A percentile compares a stretch with the other conserved stretches of the same genome.
Conservation (phyloP, 1,140 invertebrate genomes). For the Scaptomyza hsui region DNA sequence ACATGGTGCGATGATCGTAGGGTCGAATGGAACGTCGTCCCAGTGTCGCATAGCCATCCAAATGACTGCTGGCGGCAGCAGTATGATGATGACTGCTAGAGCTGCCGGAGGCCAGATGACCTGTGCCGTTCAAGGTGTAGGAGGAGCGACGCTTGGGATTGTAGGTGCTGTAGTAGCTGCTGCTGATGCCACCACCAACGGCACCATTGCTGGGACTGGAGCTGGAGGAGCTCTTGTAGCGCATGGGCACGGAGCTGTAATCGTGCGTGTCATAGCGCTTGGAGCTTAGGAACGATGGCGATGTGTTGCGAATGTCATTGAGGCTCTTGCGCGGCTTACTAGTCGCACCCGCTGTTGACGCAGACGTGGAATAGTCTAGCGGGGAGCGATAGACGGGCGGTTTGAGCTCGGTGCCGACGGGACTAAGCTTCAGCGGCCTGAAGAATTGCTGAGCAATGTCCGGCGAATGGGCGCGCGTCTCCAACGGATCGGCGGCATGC, state of each 20-base stretch:
- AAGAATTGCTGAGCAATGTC: conserved; percentile 81
- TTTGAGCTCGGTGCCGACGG: conserved; percentile 77
- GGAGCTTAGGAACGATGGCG: conserved; percentile 68
- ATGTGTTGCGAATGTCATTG: conserved; percentile 78
- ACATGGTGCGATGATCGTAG: conserved; percentile 81
- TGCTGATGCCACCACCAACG: conserved; percentile 41
- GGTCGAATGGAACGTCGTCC: conserved; percentile 71
- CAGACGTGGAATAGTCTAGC: conserved; percentile 55
- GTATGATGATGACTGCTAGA: conserved; percentile 27
- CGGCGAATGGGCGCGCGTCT: conserved; percentile 66
- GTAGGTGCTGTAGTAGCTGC: conserved; percentile 77
- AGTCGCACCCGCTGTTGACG: conserved; percentile 37
- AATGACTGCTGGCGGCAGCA: conserved; percentile 40
- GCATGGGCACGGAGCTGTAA: conserved; percentile 67
- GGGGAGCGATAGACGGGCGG: conserved; percentile 76
- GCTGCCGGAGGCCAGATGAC: conserved; percentile 36
- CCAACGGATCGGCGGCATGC: conserved; percentile 32
- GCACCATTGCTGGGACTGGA: conserved; percentile 74
- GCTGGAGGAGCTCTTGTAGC: conserved; percentile 72
- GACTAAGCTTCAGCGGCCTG: conserved; percentile 74
- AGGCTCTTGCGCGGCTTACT: conserved; percentile 78
- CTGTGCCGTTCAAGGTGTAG: conserved; percentile 70
- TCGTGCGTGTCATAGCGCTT: conserved; percentile 70
- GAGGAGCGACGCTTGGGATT: conserved; percentile 81
- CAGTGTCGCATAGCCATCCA: conserved; percentile 81